Conservation (phyloP, 2,888 invertebrate genomes). For the Ennomos quercinarius region DNA sequence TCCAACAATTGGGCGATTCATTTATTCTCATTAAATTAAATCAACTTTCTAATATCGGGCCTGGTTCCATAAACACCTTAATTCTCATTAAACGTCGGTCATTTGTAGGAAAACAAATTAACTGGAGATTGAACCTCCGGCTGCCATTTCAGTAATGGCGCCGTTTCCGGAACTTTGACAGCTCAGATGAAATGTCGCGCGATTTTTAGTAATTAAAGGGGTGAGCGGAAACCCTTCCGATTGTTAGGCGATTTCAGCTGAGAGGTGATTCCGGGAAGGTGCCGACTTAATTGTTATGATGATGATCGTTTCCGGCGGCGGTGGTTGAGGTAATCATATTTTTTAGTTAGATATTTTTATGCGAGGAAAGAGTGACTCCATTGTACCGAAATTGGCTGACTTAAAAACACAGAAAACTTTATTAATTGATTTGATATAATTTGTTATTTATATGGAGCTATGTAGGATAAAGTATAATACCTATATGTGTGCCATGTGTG, state of each 20-base stretch:
- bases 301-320: constrained; percentile 32
- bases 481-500: too few species aligned
- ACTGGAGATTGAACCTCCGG: constrained; percentile 60
- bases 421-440: too few species aligned
- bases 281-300: constrained; percentile 38
- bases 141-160: constrained; percentile 70
- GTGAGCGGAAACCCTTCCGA: constrained; percentile 44
- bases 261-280: constrained; percentile 37
- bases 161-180: constrained; percentile 75
- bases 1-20: constrained; percentile 61
- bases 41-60: constrained; percentile 66
- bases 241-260: constrained; percentile 33
- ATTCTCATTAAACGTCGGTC: constrained; percentile 75
- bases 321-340: constrained; percentile 17
- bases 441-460: too few species aligned
- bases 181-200: constrained; percentile 79
- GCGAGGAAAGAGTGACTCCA: too few species aligned
- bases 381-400: too few species aligned
- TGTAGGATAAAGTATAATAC: too few species aligned
- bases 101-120: constrained; percentile 79
- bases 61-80: constrained; percentile 78
- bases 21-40: constrained; percentile 71
- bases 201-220: constrained; percentile 82
- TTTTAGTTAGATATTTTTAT: constrained; percentile 26
- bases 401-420: too few species aligned